These are phyloP conservation scores for Dilophus febrilis DNA, from an alignment of 2,888 invertebrate genomes.

Conservation along the genomic window DNA sequence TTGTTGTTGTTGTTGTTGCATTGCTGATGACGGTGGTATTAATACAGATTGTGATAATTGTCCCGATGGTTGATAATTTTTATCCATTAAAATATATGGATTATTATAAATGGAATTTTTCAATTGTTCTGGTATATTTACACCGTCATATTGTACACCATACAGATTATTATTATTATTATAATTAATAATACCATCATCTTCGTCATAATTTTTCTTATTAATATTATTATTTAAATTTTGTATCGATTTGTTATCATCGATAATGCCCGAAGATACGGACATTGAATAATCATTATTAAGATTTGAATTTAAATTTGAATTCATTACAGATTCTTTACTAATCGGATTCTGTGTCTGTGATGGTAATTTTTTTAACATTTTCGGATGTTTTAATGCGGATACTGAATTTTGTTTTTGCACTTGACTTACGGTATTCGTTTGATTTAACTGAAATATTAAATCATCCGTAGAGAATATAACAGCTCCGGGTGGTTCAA, in stretches of 20 bases:
- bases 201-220: neutral
- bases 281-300: neutral
- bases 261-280: neutral
- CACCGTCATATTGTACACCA: too few relatives aligned
- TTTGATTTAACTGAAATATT: slow-evolving; percentile 26
- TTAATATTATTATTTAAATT: neutral
- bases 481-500: slow-evolving; percentile 51
- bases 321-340: slow-evolving; percentile 1
- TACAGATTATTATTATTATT: neutral
- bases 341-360: slow-evolving; percentile 5
- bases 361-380: slow-evolving; percentile 22
- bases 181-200: neutral
- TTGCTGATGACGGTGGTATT: neutral
- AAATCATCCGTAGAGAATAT: slow-evolving; percentile 48
- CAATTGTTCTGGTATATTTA: too few relatives aligned
- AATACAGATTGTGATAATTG: neutral
- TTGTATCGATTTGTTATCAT: neutral
- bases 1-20: slow-evolving; percentile 1
- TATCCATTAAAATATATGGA: neutral
- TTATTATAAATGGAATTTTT: neutral
- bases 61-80: neutral
- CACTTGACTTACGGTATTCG: slow-evolving; percentile 26
- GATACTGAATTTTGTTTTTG: slow-evolving; percentile 18
- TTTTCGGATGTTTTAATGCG: slow-evolving; percentile 28
- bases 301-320: too few relatives aligned